Percentiles rank a stretch among this genome's conserved stretches.
Evolutionary conservation across 1,140 invertebrate species (phyloP).

Genomic region (Tetramorium simillimum): DNA sequence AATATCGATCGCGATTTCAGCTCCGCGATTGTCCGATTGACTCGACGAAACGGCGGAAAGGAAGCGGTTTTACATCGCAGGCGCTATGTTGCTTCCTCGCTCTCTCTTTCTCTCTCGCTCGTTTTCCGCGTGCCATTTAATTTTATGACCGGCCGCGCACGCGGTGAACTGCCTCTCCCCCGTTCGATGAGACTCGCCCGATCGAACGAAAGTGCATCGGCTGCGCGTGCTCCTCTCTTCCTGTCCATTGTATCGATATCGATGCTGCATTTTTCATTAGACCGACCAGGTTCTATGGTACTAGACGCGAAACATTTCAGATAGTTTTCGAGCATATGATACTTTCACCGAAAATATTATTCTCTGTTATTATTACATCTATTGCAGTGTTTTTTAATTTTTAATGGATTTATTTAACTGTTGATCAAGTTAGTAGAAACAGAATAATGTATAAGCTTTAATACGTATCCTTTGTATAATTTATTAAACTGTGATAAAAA

Average conservation of each 20-base stretch:
- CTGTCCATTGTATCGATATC: slow-evolving; percentile 49
- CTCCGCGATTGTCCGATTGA: slow-evolving; percentile 58
- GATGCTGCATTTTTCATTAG: slow-evolving; percentile 54
- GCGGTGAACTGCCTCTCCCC: background rate
- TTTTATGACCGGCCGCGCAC: slow-evolving; percentile 74
- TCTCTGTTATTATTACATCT: background rate
- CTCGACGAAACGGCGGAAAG: slow-evolving; percentile 46
- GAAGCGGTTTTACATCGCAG: slow-evolving; percentile 51
- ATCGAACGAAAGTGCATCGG: slow-evolving; percentile 50
- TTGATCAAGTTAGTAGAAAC: background rate
- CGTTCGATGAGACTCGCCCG: slow-evolving; percentile 39
- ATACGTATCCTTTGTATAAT: background rate
- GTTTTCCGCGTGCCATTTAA: slow-evolving; percentile 75
- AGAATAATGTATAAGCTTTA: background rate
- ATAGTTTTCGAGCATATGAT: background rate
- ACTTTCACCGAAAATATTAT: background rate
- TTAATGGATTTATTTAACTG: background rate
- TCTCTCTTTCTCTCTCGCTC: background rate
- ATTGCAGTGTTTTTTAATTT: background rate
- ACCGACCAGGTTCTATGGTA: background rate
- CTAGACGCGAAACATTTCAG: background rate
- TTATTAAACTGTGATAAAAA: background rate
- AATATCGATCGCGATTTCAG: slow-evolving; percentile 64
- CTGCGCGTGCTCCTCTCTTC: slow-evolving; percentile 40
- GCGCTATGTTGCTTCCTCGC: slow-evolving; percentile 11